A percentile compares a stretch with the other conserved stretches of the same genome.
Evolutionary conservation across 1,140 invertebrate genomes (phyloP).

Genomic region (Eumeta japonica): DNA sequence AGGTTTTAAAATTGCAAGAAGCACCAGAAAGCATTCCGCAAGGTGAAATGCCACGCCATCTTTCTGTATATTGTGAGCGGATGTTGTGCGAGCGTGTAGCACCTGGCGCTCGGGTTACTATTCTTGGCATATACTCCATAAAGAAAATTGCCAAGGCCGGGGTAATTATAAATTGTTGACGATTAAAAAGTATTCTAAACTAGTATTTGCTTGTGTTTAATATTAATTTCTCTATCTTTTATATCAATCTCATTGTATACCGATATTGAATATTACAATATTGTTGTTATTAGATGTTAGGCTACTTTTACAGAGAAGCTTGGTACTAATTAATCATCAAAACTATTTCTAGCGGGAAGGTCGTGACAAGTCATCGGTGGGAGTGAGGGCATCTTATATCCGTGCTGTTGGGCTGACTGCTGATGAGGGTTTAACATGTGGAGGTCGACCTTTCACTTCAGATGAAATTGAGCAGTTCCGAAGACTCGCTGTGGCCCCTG

Average conservation of each 20-base stretch:
- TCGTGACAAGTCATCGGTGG: conserved; percentile 85
- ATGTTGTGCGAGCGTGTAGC: conserved; percentile 90
- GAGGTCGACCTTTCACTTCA: conserved; percentile 60
- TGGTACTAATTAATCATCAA: no score
- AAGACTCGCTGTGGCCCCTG: conserved; percentile 76
- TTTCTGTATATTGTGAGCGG: conserved; percentile 93
- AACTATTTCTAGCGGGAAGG: conserved; percentile 57
- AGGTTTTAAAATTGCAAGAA: conserved; percentile 92
- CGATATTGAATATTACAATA: no score
- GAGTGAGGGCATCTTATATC: conserved; percentile 91
- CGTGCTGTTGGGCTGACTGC: conserved; percentile 90
- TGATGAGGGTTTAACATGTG: conserved; percentile 77
- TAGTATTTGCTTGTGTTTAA: not conserved
- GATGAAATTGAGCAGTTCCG: conserved; percentile 93
- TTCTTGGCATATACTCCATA: conserved; percentile 96
- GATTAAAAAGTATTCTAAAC: no score
- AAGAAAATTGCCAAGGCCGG: conserved; percentile 75
- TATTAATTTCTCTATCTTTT: not conserved
- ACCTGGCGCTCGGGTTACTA: conserved; percentile 91
- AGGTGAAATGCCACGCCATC: conserved; percentile 96
- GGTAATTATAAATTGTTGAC: conserved; percentile 19
- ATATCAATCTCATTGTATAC: no score
- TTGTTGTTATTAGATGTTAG: no score
- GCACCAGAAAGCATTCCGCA: conserved; percentile 94
- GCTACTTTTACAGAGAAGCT: no score